phyloP scores from a whole-genome alignment of 2,797 vertebrate genomes.

The Chaetodon trifasciatus region DNA sequence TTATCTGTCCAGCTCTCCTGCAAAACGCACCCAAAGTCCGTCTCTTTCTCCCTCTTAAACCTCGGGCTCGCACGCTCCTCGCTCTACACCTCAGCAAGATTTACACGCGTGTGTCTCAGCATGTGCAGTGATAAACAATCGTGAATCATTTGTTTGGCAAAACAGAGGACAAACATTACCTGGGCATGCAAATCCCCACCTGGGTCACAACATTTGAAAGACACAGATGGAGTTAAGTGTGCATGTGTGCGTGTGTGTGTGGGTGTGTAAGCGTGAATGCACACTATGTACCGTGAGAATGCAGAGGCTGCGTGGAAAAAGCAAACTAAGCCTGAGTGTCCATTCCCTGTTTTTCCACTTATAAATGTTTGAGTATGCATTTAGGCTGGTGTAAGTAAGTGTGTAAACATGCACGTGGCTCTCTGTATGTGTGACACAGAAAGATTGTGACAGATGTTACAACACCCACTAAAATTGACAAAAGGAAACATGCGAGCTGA shows the following conservation, averaged over 20 bases:
- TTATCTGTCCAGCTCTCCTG: slow-evolving; percentile 30
- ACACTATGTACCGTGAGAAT: background rate
- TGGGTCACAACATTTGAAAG: slow-evolving; percentile 41
- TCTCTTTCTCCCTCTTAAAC: slow-evolving; percentile 20
- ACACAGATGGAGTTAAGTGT: slow-evolving; percentile 23
- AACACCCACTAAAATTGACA: slow-evolving; percentile 20
- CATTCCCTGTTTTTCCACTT: background rate
- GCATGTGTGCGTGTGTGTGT: slow-evolving; percentile 16
- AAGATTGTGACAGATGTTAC: slow-evolving; percentile 26
- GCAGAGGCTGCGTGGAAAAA: background rate
- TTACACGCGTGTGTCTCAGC: slow-evolving; percentile 32
- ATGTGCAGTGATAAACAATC: slow-evolving; percentile 55
- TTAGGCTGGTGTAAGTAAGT: background rate
- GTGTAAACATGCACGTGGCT: background rate
- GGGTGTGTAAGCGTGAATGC: slow-evolving; percentile 1
- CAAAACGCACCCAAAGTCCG: background rate
- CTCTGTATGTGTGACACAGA: background rate
- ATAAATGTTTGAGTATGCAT: background rate
- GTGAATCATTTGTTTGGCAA: slow-evolving; percentile 85
- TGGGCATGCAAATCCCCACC: slow-evolving; percentile 82
- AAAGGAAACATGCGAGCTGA: slow-evolving; percentile 26
- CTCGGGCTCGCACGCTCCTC: slow-evolving; percentile 11
- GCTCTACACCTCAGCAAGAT: slow-evolving; percentile 16
- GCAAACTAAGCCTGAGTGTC: background rate
- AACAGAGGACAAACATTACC: slow-evolving; percentile 77